Percentiles rank a stretch among this genome's conserved stretches.
Evolutionary conservation across 1,140 invertebrate genomes (phyloP).

Genomic region (Penaeus japonicus): DNA sequence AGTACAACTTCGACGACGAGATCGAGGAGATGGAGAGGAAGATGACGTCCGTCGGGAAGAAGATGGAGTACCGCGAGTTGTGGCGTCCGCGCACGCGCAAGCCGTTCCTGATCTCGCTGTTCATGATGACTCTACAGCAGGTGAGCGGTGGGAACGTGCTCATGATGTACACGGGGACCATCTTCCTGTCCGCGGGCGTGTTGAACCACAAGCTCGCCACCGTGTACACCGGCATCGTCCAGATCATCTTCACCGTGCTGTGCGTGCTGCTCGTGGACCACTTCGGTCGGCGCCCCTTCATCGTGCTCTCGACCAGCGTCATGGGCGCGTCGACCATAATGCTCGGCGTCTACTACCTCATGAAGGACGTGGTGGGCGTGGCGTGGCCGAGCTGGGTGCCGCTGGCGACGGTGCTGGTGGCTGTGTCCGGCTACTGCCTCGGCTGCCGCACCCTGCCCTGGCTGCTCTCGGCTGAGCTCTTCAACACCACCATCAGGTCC

Average conservation of each 20-base stretch:
- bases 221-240: slow-evolving; percentile 37
- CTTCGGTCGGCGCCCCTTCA: slow-evolving; percentile 25
- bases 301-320: slow-evolving; percentile 10
- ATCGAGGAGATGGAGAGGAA: slow-evolving; percentile 37
- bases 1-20: slow-evolving; percentile 15
- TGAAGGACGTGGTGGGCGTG: background rate
- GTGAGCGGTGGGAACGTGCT: slow-evolving; percentile 38
- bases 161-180: slow-evolving; percentile 44
- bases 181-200: slow-evolving; percentile 34
- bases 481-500: slow-evolving; percentile 52
- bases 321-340: slow-evolving; percentile 1
- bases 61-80: slow-evolving; percentile 31
- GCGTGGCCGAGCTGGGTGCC: slow-evolving; percentile 42
- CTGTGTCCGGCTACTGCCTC: slow-evolving; percentile 34
- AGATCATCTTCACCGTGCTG: slow-evolving; percentile 27
- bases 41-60: slow-evolving; percentile 23
- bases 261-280: slow-evolving; percentile 36
- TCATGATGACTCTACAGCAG: slow-evolving; percentile 49
- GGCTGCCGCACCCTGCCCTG: slow-evolving; percentile 48
- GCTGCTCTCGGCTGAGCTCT: slow-evolving; percentile 39
- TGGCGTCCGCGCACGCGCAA: slow-evolving; percentile 29
- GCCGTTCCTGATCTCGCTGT: slow-evolving; percentile 39
- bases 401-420: slow-evolving; percentile 14
- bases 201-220: slow-evolving; percentile 24
- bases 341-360: slow-evolving; percentile 25